phyloP scores from a whole-genome alignment of 2,888 invertebrate genomes.

The Drosophila fungiperda region DNA sequence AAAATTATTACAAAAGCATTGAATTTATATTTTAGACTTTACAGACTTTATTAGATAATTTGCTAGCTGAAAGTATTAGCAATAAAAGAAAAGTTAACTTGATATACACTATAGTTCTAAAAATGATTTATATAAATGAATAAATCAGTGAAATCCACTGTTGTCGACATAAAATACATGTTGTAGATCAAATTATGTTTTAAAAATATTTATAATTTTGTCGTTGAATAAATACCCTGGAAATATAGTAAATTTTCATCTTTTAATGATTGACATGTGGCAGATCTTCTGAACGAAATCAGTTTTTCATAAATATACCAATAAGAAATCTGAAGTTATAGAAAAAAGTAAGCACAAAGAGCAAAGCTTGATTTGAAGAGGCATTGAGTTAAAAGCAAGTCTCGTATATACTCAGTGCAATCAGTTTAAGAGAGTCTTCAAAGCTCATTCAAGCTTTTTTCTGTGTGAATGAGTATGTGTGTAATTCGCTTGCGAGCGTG shows the following conservation, averaged over 20 bases:
- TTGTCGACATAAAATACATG: background rate
- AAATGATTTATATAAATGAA: background rate
- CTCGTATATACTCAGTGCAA: background rate
- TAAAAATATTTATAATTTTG: background rate
- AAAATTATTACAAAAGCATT: background rate
- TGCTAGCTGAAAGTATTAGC: background rate
- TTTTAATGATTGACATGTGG: background rate
- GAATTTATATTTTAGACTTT: background rate
- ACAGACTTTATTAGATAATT: background rate
- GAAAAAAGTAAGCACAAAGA: constrained; percentile 2
- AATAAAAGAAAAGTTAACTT: background rate
- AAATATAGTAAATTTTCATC: background rate
- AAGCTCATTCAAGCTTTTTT: constrained; percentile 9
- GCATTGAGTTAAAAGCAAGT: background rate
- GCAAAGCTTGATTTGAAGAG: constrained; percentile 5
- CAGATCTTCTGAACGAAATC: background rate
- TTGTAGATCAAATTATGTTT: background rate
- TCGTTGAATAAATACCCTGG: background rate
- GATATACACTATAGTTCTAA: background rate
- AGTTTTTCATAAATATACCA: background rate
- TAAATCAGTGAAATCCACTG: background rate
- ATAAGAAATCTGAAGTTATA: background rate
- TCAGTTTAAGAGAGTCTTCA: constrained; percentile 11
- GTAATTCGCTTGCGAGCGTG: background rate
- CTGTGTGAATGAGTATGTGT: background rate